These are phyloP conservation scores for Echeneis naucrates DNA, from an alignment of 2,797 vertebrate genomes.

Conservation along the genomic window DNA sequence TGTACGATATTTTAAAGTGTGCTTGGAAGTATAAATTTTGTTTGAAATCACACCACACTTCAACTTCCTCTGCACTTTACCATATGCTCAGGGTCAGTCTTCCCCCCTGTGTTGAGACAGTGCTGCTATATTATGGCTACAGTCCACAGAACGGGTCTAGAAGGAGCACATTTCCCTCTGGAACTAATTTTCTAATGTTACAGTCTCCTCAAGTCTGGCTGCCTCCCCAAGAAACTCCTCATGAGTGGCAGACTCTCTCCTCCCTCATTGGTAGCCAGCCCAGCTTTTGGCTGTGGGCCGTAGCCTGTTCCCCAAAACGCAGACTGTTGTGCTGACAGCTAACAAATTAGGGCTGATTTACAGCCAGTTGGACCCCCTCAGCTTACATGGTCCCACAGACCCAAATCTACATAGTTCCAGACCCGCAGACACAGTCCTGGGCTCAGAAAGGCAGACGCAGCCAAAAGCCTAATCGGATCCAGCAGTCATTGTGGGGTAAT, in stretches of 20 bases:
- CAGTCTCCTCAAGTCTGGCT: constrained; percentile 76
- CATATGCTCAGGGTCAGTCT: constrained; percentile 69
- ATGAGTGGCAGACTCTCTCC: constrained; percentile 81
- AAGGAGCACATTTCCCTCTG: constrained; percentile 82
- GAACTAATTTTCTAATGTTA: constrained; percentile 87
- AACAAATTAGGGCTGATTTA: constrained; percentile 88
- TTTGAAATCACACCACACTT: constrained; percentile 66
- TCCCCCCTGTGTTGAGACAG: constrained; percentile 58
- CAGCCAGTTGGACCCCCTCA: constrained; percentile 81
- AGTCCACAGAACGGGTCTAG: constrained; percentile 65
- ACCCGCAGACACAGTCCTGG: constrained; percentile 76
- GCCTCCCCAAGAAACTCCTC: constrained; percentile 77
- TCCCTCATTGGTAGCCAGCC: constrained; percentile 73
- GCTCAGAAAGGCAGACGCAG: constrained; percentile 65
- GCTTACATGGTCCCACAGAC: constrained; percentile 80
- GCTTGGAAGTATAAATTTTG: constrained; percentile 59
- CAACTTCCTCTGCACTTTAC: constrained; percentile 69
- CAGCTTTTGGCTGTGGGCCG: constrained; percentile 79
- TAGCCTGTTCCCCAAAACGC: constrained; percentile 77
- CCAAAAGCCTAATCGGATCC: constrained; percentile 73
- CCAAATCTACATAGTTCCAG: constrained; percentile 80
- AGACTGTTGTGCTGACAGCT: constrained; percentile 88
- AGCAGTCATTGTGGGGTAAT: constrained; percentile 63
- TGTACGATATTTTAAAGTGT: constrained; percentile 53
- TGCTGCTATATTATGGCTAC: constrained; percentile 70